Conservation (phyloP, 2,797 vertebrate genomes). For the Clarias platycephalus region DNA sequence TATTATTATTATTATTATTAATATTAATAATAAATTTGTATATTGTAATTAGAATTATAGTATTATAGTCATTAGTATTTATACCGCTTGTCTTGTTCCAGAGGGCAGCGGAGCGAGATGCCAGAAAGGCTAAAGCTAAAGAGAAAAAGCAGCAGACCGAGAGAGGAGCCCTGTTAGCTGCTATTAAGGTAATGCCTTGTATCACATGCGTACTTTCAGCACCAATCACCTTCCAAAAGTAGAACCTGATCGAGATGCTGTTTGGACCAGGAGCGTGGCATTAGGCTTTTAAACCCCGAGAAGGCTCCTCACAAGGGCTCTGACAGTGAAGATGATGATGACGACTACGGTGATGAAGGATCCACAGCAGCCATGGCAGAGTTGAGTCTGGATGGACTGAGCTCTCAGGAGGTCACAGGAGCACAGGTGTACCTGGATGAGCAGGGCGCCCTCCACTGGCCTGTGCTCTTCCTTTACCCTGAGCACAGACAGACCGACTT, state of each 20-base stretch:
- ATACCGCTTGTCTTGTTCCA: conserved; percentile 51
- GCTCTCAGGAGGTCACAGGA: conserved; percentile 73
- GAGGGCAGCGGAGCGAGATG: conserved; percentile 84
- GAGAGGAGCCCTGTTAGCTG: conserved; percentile 76
- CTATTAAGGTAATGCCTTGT: conserved; percentile 69
- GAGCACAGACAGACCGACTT: conserved; percentile 93
- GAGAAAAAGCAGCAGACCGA: conserved; percentile 76
- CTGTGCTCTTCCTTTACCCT: conserved; percentile 91
- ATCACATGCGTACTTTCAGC: neutral
- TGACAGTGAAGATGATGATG: conserved; percentile 74
- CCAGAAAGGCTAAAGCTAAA: conserved; percentile 81
- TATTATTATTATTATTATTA: no score
- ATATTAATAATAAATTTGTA: no score
- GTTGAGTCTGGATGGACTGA: conserved; percentile 74
- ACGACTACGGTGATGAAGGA: conserved; percentile 63
- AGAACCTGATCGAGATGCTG: conserved; percentile 3
- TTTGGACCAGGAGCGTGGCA: conserved; percentile 78
- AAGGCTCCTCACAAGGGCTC: conserved; percentile 51
- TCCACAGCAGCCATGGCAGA: conserved; percentile 64
- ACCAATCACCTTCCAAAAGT: neutral
- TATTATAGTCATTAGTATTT: neutral
- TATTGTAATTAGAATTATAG: no score
- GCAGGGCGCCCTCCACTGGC: conserved; percentile 85
- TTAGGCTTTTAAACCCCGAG: conserved; percentile 72
- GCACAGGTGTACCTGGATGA: conserved; percentile 81